A percentile compares a stretch with the other conserved stretches of the same genome.
These are phyloP conservation scores for Mustelus asterias DNA, from an alignment of 2,113 vertebrate genomes.

Conservation along the genomic window DNA sequence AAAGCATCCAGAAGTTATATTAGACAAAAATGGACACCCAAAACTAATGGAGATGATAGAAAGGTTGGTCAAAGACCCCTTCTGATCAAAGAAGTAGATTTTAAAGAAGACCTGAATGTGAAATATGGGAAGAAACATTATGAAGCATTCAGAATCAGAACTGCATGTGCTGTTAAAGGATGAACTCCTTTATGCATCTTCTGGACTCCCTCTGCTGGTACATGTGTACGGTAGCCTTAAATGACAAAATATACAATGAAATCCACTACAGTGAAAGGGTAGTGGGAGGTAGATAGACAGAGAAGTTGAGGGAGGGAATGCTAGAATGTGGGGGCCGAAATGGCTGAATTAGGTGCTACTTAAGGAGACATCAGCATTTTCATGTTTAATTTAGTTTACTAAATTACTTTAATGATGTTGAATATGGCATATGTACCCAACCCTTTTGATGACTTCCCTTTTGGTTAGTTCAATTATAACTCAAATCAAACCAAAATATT, in stretches of 20 bases:
- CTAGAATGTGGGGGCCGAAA: not conserved
- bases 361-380: not conserved
- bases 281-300: not conserved
- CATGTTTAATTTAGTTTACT: not conserved
- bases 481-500: not conserved
- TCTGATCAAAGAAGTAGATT: not conserved
- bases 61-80: not conserved
- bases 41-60: not conserved
- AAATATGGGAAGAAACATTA: not conserved
- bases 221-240: not conserved
- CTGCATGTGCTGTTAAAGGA: not conserved
- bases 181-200: not conserved
- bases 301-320: not conserved
- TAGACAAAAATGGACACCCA: not conserved
- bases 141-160: not conserved
- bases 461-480: not conserved
- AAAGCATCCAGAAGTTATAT: not conserved
- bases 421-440: not conserved
- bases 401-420: too few relatives aligned
- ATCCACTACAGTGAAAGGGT: not conserved
- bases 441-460: not conserved
- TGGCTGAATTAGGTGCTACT: not conserved
- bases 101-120: not conserved
- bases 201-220: not conserved
- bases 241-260: not conserved